Percentiles rank a stretch among this genome's conserved stretches.
phyloP scores from a whole-genome alignment of 2,113 vertebrate genomes.

The Trichechus manatus region DNA sequence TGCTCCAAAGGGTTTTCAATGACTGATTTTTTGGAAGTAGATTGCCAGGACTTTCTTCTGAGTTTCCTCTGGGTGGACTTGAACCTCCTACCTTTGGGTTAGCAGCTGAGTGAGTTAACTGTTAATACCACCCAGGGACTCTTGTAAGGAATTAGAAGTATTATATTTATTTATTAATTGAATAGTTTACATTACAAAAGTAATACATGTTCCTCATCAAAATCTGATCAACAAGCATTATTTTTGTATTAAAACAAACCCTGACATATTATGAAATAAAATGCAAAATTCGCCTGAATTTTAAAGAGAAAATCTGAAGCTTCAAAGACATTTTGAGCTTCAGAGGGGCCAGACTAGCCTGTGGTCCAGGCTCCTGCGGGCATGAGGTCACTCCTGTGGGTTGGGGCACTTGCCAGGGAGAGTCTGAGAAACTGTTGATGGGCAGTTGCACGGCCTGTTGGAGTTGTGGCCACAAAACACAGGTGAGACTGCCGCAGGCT shows the following conservation, averaged over 20 bases:
- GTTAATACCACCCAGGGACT: neutral
- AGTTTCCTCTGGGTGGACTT: neutral
- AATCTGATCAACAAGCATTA: constrained; percentile 65
- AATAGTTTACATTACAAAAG: constrained; percentile 71
- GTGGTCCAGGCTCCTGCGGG: neutral
- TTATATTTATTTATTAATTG: constrained; percentile 72
- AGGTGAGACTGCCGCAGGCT: neutral
- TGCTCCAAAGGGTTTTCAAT: neutral
- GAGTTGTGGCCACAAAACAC: neutral
- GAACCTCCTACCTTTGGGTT: neutral
- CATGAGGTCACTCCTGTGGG: neutral
- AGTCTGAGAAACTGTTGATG: neutral
- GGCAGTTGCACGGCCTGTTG: accelerated
- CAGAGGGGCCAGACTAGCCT: neutral
- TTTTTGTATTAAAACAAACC: constrained; percentile 74
- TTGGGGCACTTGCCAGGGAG: neutral
- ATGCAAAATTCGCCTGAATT: neutral
- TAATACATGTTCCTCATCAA: constrained; percentile 72
- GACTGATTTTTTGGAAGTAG: neutral
- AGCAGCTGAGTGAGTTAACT: neutral
- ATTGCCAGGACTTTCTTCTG: neutral
- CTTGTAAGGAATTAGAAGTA: constrained; percentile 45
- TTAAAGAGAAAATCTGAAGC: constrained; percentile 19
- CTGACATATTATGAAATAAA: neutral
- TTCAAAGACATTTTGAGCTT: constrained; percentile 41